A percentile compares a stretch with the other conserved stretches of the same genome.
These are phyloP conservation scores for Hermaeophaga mercurialis DNA, from an alignment of 2,888 invertebrate genomes.

Conservation along the genomic window DNA sequence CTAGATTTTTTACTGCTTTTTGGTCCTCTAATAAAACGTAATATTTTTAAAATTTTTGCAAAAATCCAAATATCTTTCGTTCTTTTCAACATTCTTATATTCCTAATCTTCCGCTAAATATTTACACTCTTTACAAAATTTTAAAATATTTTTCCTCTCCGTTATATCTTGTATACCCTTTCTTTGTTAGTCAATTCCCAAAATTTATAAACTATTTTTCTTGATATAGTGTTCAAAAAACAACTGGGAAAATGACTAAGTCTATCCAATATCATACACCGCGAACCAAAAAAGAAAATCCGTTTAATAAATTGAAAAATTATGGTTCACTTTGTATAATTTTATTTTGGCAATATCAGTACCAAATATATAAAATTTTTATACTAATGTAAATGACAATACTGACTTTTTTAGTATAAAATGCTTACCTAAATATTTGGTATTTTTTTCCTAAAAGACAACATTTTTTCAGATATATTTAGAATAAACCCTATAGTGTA, in stretches of 20 bases:
- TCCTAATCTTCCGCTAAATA: slow-evolving; percentile 47
- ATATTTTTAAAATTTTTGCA: slow-evolving; percentile 28
- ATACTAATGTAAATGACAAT: slow-evolving; percentile 42
- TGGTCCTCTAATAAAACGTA: too few relatives aligned
- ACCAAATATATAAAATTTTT: slow-evolving; percentile 44
- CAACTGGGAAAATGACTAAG: slow-evolving; percentile 23
- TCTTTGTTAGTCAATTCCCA: slow-evolving; percentile 29
- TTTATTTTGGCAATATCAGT: slow-evolving; percentile 38
- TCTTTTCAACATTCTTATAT: slow-evolving; percentile 46
- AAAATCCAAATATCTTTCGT: slow-evolving; percentile 39
- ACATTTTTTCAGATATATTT: slow-evolving; percentile 42
- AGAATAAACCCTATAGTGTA: slow-evolving; percentile 45
- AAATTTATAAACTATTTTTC: slow-evolving; percentile 14
- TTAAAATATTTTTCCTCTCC: slow-evolving; percentile 44
- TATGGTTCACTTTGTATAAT: not conserved
- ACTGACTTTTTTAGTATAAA: slow-evolving; percentile 43
- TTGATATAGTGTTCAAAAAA: slow-evolving; percentile 14
- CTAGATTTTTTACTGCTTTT: too few relatives aligned
- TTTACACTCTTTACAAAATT: slow-evolving; percentile 41
- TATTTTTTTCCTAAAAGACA: slow-evolving; percentile 42
- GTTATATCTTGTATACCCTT: slow-evolving; percentile 39
- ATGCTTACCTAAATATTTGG: slow-evolving; percentile 43
- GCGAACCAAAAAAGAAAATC: not conserved
- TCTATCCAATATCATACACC: slow-evolving; percentile 16
- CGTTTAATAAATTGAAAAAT: not conserved